Evolutionary conservation across 2,113 vertebrate species (phyloP), one percentile per base, ranked within the genome.

Genomic region (Hymenochirus boettgeri): DNA sequence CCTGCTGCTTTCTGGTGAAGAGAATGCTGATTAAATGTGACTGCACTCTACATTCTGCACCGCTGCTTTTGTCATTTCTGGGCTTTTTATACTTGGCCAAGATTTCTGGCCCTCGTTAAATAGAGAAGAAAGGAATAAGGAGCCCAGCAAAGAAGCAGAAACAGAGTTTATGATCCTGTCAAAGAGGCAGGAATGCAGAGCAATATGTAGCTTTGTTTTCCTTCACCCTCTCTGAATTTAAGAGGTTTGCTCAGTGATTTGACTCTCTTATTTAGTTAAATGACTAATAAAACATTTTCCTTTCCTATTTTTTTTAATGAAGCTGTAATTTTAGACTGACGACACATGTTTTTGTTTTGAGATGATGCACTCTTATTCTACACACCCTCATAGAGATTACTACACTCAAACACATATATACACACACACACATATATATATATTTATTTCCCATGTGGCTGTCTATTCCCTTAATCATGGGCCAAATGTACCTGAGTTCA

Each of bases 21-120:
- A 58, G 64, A 57, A 57, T 59, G 22, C 55, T 67, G 64, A 67
- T 67, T 67, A 45, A 67, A 67, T 59, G 55, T 67, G 64, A 67
- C 64, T 59, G 64, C 12, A 24, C 64, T 39, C 31, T 4, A 12
- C 33, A 23, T 58, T 67, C 56, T 42, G 55, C 46, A 19, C 64
- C 27, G 64, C 64, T 67, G 64, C 64, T 67, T 67, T 67, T 67
- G 64, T 67, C 64, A 59, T 67, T 67, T 67, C 23, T 9, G 56
- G 48, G 54, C 63, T 50, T 66, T 59, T 67, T 35, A 59, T 52
- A 67, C 48, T 60, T 51, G 35, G 65, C 56, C 48, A 69, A 69
- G 57, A 69, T 69, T 69, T 60, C 57, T 69, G 56, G 65, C 57
- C 48, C 47, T 69, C 56, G 26, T 69, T 60, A 69, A 65, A 69